Evolutionary conservation across 2,888 invertebrate species (phyloP), one percentile per base, ranked within the genome.

Genomic region (Yponomeuta cagnagella): DNA sequence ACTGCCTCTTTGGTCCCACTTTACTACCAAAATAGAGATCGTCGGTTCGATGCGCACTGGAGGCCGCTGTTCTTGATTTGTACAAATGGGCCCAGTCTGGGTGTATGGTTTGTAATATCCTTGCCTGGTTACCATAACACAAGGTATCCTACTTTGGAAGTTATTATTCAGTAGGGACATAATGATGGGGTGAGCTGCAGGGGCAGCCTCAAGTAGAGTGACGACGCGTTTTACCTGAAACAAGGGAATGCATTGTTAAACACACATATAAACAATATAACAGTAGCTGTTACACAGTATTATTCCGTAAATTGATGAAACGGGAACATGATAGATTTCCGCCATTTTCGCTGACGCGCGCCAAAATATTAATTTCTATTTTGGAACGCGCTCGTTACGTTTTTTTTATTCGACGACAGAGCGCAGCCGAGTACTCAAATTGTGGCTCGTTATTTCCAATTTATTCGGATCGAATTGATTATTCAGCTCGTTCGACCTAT

Each of bases 311-410:
- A 58, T 58, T 12, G 52, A 12, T 15, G 15, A 58, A 58, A 58
- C 52, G 52, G 12, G 52, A 58, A 15, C 52, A 58, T 58, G 12
- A 58, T 58, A 58, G 52, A 58, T 43, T 43, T 8, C 43, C 43
- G 43, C 43, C 43, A 30, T 65, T 30, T 65, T 30, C 33, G 65
- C 65, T 65, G 65, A 31, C 65, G 65, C 30, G 65, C 64, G 67
- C 37, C 37, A 68, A 68, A 68, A 68, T 58, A 68, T 68, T 48
- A 68, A 68, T 68, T 68, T 23, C n/a, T 48, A 68, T 68, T 68
- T 68, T 68, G 23, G 43, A 68, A 68, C 31, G 12, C 31, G 64
- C 33, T 10, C 68, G 15, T 65, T 65, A 23, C 30, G 3, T 30
- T 65, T 65, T 65, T 30, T 65, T 31, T 65, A 31, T 65, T 30